These are phyloP conservation scores for Malacoctenus gilli DNA, from an alignment of 2,797 vertebrate species.

Conservation along the genomic window DNA sequence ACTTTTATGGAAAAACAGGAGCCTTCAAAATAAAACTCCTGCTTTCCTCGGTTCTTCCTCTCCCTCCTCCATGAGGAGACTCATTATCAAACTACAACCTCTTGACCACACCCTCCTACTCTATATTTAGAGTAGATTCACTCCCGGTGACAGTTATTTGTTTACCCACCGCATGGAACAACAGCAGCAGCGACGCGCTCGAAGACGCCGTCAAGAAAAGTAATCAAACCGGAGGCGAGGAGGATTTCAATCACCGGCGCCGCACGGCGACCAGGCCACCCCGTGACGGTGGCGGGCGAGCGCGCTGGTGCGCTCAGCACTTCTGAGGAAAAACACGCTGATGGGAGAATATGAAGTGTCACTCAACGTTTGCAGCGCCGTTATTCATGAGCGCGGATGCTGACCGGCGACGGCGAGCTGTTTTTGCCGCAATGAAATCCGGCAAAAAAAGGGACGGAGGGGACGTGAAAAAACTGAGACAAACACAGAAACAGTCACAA, in stretches of 20 bases:
- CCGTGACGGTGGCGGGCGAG: neutral
- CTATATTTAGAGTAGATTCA: too few species aligned
- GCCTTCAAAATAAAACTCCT: too few species aligned
- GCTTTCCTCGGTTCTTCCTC: too few species aligned
- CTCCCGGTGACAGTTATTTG: slow-evolving; percentile 48
- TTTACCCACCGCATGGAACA: slow-evolving; percentile 52
- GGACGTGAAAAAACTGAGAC: slow-evolving; percentile 8
- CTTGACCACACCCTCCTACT: too few species aligned
- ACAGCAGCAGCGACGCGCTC: slow-evolving; percentile 26
- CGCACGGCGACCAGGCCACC: slow-evolving; percentile 9
- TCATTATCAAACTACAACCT: too few species aligned
- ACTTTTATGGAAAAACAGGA: slow-evolving; percentile 9
- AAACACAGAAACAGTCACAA: too few species aligned
- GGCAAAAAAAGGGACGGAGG: slow-evolving; percentile 1
- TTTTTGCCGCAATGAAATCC: slow-evolving; percentile 6
- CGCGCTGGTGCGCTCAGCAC: slow-evolving; percentile 34
- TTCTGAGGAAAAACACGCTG: slow-evolving; percentile 57
- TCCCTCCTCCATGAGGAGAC: too few species aligned
- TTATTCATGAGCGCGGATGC: slow-evolving; percentile 19
- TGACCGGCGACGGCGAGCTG: slow-evolving; percentile 25
- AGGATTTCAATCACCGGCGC: slow-evolving; percentile 57
- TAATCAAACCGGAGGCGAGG: slow-evolving; percentile 46
- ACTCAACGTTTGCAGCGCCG: slow-evolving; percentile 29
- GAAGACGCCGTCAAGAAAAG: slow-evolving; percentile 35
- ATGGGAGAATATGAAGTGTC: slow-evolving; percentile 44